phyloP scores from a whole-genome alignment of 1,140 invertebrate species.

The Caenorhabditis briggsae region DNA sequence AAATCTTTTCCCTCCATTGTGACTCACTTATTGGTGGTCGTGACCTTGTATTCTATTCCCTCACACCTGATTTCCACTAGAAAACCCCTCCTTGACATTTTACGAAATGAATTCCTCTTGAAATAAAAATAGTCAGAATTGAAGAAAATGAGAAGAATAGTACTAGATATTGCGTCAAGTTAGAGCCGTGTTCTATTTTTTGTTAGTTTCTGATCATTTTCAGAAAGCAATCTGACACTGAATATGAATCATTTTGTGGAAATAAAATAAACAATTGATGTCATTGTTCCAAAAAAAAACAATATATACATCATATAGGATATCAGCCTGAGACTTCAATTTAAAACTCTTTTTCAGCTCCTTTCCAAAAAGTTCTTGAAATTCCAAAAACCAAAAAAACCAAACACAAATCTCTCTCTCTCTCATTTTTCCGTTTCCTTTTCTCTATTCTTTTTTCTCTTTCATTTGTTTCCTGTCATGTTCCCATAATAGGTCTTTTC shows the following conservation, averaged over 20 bases:
- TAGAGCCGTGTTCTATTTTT: too few relatives aligned
- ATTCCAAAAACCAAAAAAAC: background rate
- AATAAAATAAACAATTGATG: too few relatives aligned
- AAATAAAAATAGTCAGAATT: background rate
- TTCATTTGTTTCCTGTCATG: conserved; percentile 38
- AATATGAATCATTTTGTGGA: too few relatives aligned
- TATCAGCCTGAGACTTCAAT: too few relatives aligned
- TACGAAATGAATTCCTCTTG: conserved; percentile 13
- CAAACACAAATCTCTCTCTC: background rate
- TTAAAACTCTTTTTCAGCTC: too few relatives aligned
- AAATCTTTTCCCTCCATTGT: too few relatives aligned
- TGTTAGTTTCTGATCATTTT: too few relatives aligned
- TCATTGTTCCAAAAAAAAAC: too few relatives aligned
- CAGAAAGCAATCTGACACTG: too few relatives aligned
- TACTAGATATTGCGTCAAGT: background rate
- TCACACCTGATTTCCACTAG: background rate
- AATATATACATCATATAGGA: too few relatives aligned
- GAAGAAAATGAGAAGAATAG: background rate
- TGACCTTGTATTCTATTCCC: background rate
- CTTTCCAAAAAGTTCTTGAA: background rate
- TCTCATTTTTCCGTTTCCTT: background rate
- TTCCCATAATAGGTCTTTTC: conserved; percentile 25
- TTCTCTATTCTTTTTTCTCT: background rate
- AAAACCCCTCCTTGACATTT: background rate
- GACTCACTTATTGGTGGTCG: background rate